These are phyloP conservation scores for Harpegnathos saltator DNA, from an alignment of 1,140 invertebrate genomes.

Conservation along the genomic window DNA sequence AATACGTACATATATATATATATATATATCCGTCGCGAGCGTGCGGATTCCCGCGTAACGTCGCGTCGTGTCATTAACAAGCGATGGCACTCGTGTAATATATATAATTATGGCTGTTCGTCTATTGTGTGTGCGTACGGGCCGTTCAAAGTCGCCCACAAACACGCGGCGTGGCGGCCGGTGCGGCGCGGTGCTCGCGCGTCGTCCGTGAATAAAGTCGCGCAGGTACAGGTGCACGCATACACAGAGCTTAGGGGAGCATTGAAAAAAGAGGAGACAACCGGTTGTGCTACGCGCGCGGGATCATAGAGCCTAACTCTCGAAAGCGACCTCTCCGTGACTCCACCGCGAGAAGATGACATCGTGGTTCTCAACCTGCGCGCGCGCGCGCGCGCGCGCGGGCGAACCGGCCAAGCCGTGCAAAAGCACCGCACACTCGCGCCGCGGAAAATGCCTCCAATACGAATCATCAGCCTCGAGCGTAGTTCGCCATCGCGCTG, in stretches of 20 bases:
- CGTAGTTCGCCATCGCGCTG: too few species aligned
- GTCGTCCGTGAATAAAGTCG: conserved; percentile 64
- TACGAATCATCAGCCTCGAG: too few species aligned
- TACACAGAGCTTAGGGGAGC: conserved; percentile 76
- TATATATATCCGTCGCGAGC: too few species aligned
- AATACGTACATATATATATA: too few species aligned
- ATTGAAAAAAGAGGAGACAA: conserved; percentile 82
- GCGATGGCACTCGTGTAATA: conserved; percentile 29
- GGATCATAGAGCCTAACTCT: conserved; percentile 82
- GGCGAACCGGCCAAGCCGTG: neutral
- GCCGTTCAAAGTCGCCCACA: conserved; percentile 68
- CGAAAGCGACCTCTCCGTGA: conserved; percentile 81
- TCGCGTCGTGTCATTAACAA: conserved; percentile 33
- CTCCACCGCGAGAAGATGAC: conserved; percentile 79
- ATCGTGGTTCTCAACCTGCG: conserved; percentile 81
- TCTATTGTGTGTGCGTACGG: conserved; percentile 78
- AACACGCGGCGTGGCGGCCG: neutral
- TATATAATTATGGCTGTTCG: conserved; percentile 77
- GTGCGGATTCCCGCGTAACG: conserved; percentile 1
- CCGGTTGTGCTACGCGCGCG: conserved; percentile 82
- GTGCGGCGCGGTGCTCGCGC: conserved; percentile 54
- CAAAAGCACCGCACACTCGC: neutral
- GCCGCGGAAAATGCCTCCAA: too few species aligned
- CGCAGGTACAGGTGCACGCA: conserved; percentile 70
- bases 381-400: neutral